A percentile compares a stretch with the other conserved stretches of the same genome.
Evolutionary conservation across 2,113 vertebrate genomes (phyloP).

Genomic region (Petromus typicus): DNA sequence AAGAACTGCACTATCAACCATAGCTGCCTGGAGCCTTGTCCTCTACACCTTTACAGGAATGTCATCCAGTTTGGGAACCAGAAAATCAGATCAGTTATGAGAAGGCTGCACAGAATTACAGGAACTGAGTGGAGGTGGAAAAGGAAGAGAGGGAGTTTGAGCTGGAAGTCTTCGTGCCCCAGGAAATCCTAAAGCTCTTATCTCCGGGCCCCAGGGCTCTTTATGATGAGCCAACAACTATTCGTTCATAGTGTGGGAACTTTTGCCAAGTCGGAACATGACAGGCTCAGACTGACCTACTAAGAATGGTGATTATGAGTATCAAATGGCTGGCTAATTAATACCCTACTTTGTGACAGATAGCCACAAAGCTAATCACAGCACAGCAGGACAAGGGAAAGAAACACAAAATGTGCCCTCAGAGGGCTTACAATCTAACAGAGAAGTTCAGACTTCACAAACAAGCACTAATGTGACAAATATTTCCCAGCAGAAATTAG

Average conservation of each 20-base stretch:
- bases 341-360: no score
- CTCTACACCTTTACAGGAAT: not conserved
- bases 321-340: not conserved
- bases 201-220: not conserved
- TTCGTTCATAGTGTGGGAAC: not conserved
- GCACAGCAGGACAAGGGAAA: not conserved
- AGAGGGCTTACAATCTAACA: not conserved
- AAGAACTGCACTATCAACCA: not conserved
- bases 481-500: not conserved
- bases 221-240: not conserved
- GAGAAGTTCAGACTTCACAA: not conserved
- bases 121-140: not conserved
- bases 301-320: not conserved
- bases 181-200: not conserved
- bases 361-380: not conserved
- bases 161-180: not conserved
- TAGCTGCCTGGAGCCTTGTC: not conserved
- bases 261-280: not conserved
- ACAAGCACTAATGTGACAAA: not conserved
- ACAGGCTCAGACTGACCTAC: not conserved
- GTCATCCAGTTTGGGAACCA: not conserved
- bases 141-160: not conserved
- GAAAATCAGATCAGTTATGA: conserved; percentile 35
- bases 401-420: not conserved
- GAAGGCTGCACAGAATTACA: not conserved